Evolutionary conservation across 1,140 invertebrate species (phyloP).

Genomic region (Papilio xuthus): DNA sequence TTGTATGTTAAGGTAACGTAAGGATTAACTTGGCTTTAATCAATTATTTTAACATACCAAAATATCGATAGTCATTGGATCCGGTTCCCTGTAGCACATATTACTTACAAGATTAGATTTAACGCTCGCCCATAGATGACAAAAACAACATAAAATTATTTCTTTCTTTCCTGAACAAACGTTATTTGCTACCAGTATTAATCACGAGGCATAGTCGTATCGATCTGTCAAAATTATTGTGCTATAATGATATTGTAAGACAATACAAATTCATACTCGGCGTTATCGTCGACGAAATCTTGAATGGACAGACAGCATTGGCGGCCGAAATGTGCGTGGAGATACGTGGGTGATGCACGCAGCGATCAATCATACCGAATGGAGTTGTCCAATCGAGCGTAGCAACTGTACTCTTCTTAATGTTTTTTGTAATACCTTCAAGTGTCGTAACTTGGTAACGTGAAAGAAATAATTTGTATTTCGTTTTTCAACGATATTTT

Average conservation of each 20-base stretch:
- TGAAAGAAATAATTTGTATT: conserved; percentile 44
- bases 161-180: background rate
- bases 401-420: conserved; percentile 39
- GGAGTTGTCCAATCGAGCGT: conserved; percentile 60
- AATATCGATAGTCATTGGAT: background rate
- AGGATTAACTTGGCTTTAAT: too few relatives aligned
- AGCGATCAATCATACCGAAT: conserved; percentile 62
- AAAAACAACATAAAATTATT: background rate
- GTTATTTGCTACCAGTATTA: conserved; percentile 14
- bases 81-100: too few relatives aligned
- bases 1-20: background rate
- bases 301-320: conserved; percentile 39
- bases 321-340: conserved; percentile 54
- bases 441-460: conserved; percentile 43
- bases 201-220: conserved; percentile 16
- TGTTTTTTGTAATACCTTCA: conserved; percentile 48
- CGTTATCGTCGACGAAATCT: conserved; percentile 29
- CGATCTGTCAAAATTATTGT: conserved; percentile 37
- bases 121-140: background rate
- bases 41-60: background rate
- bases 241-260: conserved; percentile 37
- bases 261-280: conserved; percentile 35
- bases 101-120: background rate
- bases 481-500: conserved; percentile 25
- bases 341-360: conserved; percentile 59